These are phyloP conservation scores for Palythoa heliodiscus DNA, from an alignment of 92 coral and sea anemone species.

Conservation along the genomic window DNA sequence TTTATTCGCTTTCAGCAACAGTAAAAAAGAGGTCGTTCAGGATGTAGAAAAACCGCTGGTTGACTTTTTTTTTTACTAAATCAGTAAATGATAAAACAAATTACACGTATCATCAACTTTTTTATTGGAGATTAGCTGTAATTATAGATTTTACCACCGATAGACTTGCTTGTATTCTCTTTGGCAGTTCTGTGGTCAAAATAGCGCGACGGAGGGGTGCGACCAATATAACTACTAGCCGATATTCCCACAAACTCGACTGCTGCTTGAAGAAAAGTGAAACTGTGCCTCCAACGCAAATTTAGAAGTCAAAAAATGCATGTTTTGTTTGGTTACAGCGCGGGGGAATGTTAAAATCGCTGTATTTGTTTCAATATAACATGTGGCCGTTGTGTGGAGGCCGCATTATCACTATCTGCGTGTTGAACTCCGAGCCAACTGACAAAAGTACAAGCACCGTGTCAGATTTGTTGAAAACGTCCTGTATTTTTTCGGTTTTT, in stretches of 20 bases:
- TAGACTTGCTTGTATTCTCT: not conserved
- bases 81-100: not conserved
- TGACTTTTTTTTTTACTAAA: not conserved
- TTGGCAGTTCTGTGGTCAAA: not conserved
- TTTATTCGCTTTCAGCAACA: not conserved
- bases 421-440: not conserved
- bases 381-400: not conserved
- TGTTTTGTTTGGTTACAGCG: constrained; percentile 9
- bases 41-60: not conserved
- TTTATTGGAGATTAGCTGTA: not conserved
- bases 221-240: not conserved
- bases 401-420: not conserved
- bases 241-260: not conserved
- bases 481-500: not conserved
- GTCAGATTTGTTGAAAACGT: constrained; percentile 9
- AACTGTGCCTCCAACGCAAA: not conserved
- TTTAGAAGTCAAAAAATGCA: not conserved
- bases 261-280: constrained; percentile 1
- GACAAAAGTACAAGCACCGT: constrained; percentile 24
- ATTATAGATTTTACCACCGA: not conserved
- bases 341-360: constrained; percentile 3
- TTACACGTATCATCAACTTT: not conserved
- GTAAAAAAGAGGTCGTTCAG: not conserved
- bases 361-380: constrained; percentile 15
- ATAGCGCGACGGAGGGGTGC: not conserved